Conservation (phyloP, 2,888 invertebrate genomes). For the Cataglyphis albicans region DNA sequence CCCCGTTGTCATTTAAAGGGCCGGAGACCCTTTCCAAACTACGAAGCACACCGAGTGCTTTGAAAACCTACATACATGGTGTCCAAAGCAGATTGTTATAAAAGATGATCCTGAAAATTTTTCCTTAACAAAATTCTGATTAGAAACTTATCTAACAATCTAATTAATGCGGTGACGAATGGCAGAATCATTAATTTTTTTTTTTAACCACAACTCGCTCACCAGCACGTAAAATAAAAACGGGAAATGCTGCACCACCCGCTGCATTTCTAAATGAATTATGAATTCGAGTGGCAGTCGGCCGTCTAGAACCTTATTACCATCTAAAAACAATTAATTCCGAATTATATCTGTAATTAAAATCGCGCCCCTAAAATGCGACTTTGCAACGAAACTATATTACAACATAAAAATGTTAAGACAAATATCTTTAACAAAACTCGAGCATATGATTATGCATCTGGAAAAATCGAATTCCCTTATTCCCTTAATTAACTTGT, state of each 20-base stretch:
- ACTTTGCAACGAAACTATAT: background rate
- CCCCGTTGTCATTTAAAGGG: slow-evolving; percentile 86
- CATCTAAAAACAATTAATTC: slow-evolving; percentile 7
- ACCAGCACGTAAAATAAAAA: background rate
- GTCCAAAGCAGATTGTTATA: slow-evolving; percentile 19
- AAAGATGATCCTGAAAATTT: background rate
- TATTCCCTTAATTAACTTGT: background rate
- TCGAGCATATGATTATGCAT: background rate
- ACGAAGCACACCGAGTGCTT: slow-evolving; percentile 39
- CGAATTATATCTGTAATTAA: background rate
- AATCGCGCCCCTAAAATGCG: background rate
- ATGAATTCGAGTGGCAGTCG: background rate
- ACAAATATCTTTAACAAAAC: background rate
- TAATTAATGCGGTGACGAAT: background rate
- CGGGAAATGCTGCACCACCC: background rate
- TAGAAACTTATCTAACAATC: background rate
- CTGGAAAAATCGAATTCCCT: background rate
- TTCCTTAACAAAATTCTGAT: background rate
- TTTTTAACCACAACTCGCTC: background rate
- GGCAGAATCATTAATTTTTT: background rate
- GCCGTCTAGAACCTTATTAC: background rate
- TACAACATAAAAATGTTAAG: background rate
- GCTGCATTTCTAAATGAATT: slow-evolving; percentile 10
- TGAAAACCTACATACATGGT: slow-evolving; percentile 51
- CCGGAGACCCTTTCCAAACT: slow-evolving; percentile 77